Evolutionary conservation across 2,888 invertebrate genomes (phyloP), one percentile per base, ranked within the genome.

Genomic region (Polydrusus tereticollis): DNA sequence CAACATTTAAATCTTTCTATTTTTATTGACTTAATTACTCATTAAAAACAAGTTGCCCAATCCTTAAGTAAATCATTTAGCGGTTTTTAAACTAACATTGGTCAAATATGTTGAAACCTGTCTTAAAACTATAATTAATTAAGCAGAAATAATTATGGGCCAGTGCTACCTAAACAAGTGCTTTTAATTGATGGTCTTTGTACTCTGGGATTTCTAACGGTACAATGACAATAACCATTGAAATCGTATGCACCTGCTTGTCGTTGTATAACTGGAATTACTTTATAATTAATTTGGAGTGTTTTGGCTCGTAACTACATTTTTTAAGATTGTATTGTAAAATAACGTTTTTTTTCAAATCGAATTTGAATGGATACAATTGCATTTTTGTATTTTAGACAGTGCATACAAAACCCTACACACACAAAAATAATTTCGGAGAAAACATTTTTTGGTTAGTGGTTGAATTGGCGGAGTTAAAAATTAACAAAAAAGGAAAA

Each of bases 21-120:
- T 36, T 58, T 38, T 58, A 41, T 58, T 58, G 58, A 58, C 58
- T 62, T 62, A 62, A 62, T 47, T 62, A 47, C 45, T 29, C 29
- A 47, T 62, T 29, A 62, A 47, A 62, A 62, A 29, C 29, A 33
- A 26, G 47, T 62, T 62, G 47, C 62, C 29, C 29, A 62, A 62
- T 62, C 18, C 41, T 20, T 41, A 38, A 58, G 41, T 59, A 59
- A 41, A 59, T 41, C 59, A 33, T 62, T 62, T 62, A 62, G 45
- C 29, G 16, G 29, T 62, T 62, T 33, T 47, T 18, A 29, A 43
- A 59, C 59, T 43, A 59, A 47, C 62, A 47, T 62, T 21, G 62
- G 26, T 47, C 29, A 26, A 62, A 62, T 62, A 62, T 62, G 62
- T 62, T 62, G 62, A 62, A 62, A 62, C 62, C 62, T 47, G 62